Percentiles rank a stretch among this genome's conserved stretches.
phyloP scores from a whole-genome alignment of 1,140 invertebrate genomes.

The Camponotus vicinus region DNA sequence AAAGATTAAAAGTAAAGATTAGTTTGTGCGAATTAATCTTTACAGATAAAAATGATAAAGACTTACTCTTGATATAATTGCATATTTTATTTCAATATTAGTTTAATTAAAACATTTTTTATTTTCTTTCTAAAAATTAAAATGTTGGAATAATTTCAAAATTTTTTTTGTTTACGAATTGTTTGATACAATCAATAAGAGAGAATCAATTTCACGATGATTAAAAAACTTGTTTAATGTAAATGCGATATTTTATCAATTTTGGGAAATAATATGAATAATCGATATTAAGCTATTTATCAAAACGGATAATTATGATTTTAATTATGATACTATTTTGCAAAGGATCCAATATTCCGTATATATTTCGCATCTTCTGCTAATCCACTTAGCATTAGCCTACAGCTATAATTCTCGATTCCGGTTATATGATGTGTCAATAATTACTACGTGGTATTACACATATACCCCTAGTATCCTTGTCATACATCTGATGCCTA shows the following conservation, averaged over 20 bases:
- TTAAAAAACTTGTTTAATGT: not conserved
- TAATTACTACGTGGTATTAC: slow-evolving; percentile 47
- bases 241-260: not conserved
- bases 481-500: slow-evolving; percentile 30
- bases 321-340: not conserved
- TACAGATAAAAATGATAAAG: not conserved
- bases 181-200: not conserved
- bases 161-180: not conserved
- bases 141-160: not conserved
- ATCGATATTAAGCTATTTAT: not conserved
- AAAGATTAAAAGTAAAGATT: not conserved
- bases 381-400: slow-evolving; percentile 22
- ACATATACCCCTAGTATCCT: slow-evolving; percentile 15
- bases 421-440: slow-evolving; percentile 41
- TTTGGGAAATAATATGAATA: not conserved
- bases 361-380: not conserved
- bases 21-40: not conserved
- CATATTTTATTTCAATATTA: not conserved
- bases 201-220: not conserved
- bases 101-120: not conserved
- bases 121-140: slow-evolving; percentile 7
- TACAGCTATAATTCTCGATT: slow-evolving; percentile 8
- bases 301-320: not conserved
- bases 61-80: not conserved
- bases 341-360: slow-evolving; percentile 5